Evolutionary conservation across 2,113 vertebrate genomes (phyloP).

Genomic region (Tursiops truncatus): DNA sequence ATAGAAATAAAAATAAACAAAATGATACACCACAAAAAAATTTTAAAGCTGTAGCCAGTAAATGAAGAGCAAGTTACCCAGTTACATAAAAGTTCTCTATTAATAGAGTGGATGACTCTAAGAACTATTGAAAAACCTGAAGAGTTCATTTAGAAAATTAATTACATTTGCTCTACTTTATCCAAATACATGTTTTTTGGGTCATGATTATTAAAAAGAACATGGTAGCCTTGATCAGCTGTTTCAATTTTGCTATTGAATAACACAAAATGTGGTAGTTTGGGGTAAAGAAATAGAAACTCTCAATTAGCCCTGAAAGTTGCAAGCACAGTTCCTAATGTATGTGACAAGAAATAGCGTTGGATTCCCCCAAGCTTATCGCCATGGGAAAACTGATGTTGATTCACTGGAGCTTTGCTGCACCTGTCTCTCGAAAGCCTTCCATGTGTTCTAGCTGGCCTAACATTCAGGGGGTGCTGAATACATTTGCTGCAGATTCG

Average conservation of each 20-base stretch:
- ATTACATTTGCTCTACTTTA: not conserved
- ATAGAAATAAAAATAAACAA: not conserved
- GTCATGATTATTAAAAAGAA: not conserved
- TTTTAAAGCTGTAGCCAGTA: not conserved
- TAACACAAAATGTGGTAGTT: slow-evolving; percentile 51
- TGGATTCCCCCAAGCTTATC: slow-evolving; percentile 27
- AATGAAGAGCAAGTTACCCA: not conserved
- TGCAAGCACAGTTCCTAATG: not conserved
- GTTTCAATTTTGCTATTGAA: not conserved
- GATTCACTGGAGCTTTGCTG: slow-evolving; percentile 56
- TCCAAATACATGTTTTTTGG: not conserved
- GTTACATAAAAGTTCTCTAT: not conserved
- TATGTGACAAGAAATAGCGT: slow-evolving; percentile 30
- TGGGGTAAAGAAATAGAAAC: not conserved
- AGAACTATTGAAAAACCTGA: not conserved
- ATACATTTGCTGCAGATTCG: slow-evolving; percentile 7
- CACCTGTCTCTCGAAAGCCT: slow-evolving; percentile 41
- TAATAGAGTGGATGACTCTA: not conserved
- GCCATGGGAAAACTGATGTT: not conserved
- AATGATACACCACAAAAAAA: not conserved
- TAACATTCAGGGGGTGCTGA: not conserved
- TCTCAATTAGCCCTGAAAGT: not conserved
- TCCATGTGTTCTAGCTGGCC: slow-evolving; percentile 21
- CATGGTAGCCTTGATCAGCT: not conserved
- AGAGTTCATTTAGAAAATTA: not conserved